Base-by-base conservation (phyloP, 2,113 vertebrate species). In the Elephantulus edwardii region DNA sequence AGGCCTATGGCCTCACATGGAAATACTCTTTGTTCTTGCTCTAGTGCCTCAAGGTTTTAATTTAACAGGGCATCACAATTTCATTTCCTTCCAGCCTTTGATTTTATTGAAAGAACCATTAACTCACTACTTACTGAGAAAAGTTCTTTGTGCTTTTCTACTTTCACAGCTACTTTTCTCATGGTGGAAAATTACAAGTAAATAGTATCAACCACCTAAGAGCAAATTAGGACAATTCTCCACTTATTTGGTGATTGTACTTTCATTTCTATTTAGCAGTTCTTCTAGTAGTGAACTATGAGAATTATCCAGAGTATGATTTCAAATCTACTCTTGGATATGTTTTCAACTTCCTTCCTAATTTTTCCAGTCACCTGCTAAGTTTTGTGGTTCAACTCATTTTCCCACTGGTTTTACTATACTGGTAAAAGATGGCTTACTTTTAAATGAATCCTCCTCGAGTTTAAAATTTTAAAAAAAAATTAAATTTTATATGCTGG, bases 51-150 rank as follows among this genome's bases (percentile, higher is more conserved):
- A 86, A 74, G 30, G 26, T 75, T 92, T 70, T 75, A 42, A 44
- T 85, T 94, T 76, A 92, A 91, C 40, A 35, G 82, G 83, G 56
- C 28, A 28, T 64, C 89, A 58, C n/a, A 86, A 85, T 6, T n/a
- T 92, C 50, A 89, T 95, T 96, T 95, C 46, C 82, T 80, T 70
- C 33, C 42, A 66, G 52, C 7, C 17, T 93, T 89, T 87, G 72
- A 46, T 83, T 96, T 93, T 82, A 76, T 46, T 85, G 75, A 88
- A 76, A 66, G 28, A 79, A 92, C 85, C 76, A 75, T 89, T 89
- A 89, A 70, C 52, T 92, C 28, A 33, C 40, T 80, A 13, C 26
- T 89, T 72, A 77, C 91, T 89, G 66, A 87, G 62, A 52, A 93
- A 87, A 76, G 10, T 11, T 58, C 71, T 91, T 80, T 91, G 46